phyloP scores from a whole-genome alignment of 2,797 vertebrate genomes.

The Diplodus sargus region DNA sequence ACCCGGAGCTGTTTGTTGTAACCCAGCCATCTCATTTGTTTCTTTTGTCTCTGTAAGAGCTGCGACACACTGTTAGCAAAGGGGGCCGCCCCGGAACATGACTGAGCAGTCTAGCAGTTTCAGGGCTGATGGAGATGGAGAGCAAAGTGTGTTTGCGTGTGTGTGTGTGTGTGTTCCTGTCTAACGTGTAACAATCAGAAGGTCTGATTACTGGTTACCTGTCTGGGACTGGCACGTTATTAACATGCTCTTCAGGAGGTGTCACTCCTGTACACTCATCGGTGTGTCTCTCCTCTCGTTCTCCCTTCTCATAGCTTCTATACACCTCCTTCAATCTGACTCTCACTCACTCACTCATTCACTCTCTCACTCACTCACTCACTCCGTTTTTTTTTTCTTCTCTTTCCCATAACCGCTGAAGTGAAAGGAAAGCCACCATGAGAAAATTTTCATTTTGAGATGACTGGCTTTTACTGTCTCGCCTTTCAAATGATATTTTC shows the following conservation, averaged over 20 bases:
- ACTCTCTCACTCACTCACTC: no score
- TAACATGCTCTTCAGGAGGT: slow-evolving; percentile 78
- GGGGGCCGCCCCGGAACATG: slow-evolving; percentile 62
- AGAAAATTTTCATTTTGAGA: slow-evolving; percentile 80
- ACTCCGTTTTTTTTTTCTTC: slow-evolving; percentile 11
- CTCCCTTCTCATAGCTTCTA: slow-evolving; percentile 42
- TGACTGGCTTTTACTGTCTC: slow-evolving; percentile 78
- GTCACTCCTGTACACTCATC: slow-evolving; percentile 68
- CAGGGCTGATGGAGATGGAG: slow-evolving; percentile 71
- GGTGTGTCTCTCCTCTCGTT: slow-evolving; percentile 48
- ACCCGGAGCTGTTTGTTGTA: slow-evolving; percentile 76
- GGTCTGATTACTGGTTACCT: slow-evolving; percentile 80
- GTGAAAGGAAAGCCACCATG: slow-evolving; percentile 79
- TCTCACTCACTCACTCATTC: slow-evolving; percentile 25
- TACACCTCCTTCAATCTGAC: slow-evolving; percentile 38
- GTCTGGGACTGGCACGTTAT: slow-evolving; percentile 74
- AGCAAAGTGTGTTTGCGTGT: slow-evolving; percentile 36
- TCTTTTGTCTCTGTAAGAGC: slow-evolving; percentile 76
- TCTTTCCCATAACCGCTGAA: slow-evolving; percentile 65
- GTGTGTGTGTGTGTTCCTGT: slow-evolving; percentile 57
- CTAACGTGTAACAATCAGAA: slow-evolving; percentile 71
- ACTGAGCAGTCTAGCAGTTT: slow-evolving; percentile 60
- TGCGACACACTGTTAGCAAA: slow-evolving; percentile 71
- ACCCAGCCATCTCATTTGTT: slow-evolving; percentile 78
- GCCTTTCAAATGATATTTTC: slow-evolving; percentile 83